phyloP scores from a whole-genome alignment of 2,113 vertebrate genomes.

The Lophotis ruficrista region DNA sequence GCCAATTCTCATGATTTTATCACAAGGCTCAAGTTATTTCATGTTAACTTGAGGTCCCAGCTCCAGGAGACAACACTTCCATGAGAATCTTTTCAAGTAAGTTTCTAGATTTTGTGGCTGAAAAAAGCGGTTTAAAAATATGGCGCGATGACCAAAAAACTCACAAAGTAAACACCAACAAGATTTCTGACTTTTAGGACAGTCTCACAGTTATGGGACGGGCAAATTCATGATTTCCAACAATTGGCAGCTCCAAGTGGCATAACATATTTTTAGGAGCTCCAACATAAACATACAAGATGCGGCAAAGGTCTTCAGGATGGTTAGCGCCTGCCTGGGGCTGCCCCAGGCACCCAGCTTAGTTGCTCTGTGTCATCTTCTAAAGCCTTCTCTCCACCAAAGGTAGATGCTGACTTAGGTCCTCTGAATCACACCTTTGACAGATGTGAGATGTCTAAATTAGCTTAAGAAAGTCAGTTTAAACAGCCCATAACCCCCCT shows the following conservation, averaged over 20 bases:
- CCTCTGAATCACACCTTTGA: not conserved
- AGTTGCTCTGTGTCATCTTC: not conserved
- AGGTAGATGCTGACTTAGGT: not conserved
- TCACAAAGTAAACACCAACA: not conserved
- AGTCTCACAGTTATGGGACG: not conserved
- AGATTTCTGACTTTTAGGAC: not conserved
- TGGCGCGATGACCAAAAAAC: not conserved
- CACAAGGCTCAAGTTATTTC: slow-evolving; percentile 39
- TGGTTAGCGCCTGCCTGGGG: not conserved
- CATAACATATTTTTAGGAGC: not conserved
- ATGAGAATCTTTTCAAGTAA: not conserved
- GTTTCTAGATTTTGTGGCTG: not conserved
- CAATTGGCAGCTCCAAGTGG: not conserved
- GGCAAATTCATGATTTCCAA: not conserved
- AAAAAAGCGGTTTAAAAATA: not conserved
- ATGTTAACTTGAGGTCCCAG: slow-evolving; percentile 9
- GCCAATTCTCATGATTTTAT: slow-evolving; percentile 59
- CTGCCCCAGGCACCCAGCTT: not conserved
- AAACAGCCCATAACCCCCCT: not conserved
- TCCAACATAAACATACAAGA: slow-evolving; percentile 24
- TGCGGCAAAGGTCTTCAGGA: not conserved
- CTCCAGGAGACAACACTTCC: not conserved
- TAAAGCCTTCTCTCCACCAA: not conserved
- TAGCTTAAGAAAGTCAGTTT: not conserved
- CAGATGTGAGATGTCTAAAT: slow-evolving; percentile 10